Conservation (phyloP, 2,113 vertebrate species). For the Struthio camelus region DNA sequence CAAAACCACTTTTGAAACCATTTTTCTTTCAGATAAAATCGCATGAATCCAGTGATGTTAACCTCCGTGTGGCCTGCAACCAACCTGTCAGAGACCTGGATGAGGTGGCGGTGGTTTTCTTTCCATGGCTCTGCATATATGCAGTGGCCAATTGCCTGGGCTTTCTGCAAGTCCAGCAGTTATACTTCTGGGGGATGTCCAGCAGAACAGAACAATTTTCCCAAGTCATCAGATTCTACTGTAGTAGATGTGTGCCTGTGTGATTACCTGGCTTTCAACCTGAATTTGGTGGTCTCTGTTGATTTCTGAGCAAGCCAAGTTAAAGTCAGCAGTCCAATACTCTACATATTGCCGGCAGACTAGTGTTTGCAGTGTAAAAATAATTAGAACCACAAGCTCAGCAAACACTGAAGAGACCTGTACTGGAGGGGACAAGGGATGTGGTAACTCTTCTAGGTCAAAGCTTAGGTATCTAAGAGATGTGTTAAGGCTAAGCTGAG, state of each 20-base stretch:
- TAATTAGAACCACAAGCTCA: too few relatives aligned
- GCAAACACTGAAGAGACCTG: too few relatives aligned
- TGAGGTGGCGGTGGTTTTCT: not conserved
- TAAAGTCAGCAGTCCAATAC: too few relatives aligned
- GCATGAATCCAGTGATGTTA: not conserved
- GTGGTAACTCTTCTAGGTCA: not conserved
- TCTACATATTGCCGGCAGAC: too few relatives aligned
- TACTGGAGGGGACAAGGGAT: too few relatives aligned
- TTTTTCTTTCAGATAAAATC: not conserved
- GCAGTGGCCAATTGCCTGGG: not conserved
- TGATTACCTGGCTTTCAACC: too few relatives aligned
- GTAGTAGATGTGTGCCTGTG: too few relatives aligned
- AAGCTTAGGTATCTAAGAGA: not conserved
- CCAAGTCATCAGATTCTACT: too few relatives aligned
- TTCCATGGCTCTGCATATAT: not conserved
- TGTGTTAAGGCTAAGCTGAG: not conserved
- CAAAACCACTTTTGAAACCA: not conserved
- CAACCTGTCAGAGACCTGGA: not conserved
- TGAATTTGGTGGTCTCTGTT: too few relatives aligned
- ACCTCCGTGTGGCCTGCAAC: not conserved
- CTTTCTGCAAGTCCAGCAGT: not conserved
- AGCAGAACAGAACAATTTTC: too few relatives aligned
- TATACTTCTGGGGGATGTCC: not conserved
- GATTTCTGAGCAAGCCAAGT: too few relatives aligned
- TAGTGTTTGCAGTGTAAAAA: too few relatives aligned